Evolutionary conservation across 2,113 vertebrate genomes (phyloP), one percentile per base, ranked within the genome.

Genomic region (Halcyon senegalensis): DNA sequence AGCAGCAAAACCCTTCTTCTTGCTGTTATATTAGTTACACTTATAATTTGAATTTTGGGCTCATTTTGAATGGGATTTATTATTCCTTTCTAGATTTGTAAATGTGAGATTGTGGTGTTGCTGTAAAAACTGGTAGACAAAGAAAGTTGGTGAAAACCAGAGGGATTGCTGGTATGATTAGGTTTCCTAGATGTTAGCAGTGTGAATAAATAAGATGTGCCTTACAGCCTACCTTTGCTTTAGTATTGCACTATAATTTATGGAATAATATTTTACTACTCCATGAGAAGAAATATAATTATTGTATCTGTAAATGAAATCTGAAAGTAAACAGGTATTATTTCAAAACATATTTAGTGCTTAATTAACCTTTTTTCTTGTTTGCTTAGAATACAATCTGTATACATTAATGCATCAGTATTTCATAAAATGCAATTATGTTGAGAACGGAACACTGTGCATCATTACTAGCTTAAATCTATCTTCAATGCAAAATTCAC

Each of bases 281-380:
- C 6, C 69, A 78, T 43, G 53, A 90, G 75, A 11, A 85, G 88
- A 92, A 96, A 76, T 35, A 73, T 50, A 84, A 91, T 80, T 74
- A 87, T 39, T 74, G 8, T 74, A 81, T 92, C 62, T 89, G 11
- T 89, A 95, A 96, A 84, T 75, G 37, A 84, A 94, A 93, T 87
- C 72, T 85, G 60, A 89, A 93, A 35, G 10, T 11, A 72, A 91
- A 28, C 28, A 94, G 70, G 73, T 88, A 87, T 88, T 94, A 82
- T 88, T 94, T 94, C 87, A 88, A 94, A 83, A 39, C 17, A 59
- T 82, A 76, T 84, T 96, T 90, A 87, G n/a, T 58, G 56, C 20
- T 85, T 91, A 90, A 92, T 91, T 94, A 94, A 91, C 68, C 43
- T 14, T 90, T 94, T 75, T 94, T 68, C 37, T 73, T 82, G 11